Base-by-base conservation (phyloP, 2,797 vertebrate species). In the Gymnothorax reevesii region DNA sequence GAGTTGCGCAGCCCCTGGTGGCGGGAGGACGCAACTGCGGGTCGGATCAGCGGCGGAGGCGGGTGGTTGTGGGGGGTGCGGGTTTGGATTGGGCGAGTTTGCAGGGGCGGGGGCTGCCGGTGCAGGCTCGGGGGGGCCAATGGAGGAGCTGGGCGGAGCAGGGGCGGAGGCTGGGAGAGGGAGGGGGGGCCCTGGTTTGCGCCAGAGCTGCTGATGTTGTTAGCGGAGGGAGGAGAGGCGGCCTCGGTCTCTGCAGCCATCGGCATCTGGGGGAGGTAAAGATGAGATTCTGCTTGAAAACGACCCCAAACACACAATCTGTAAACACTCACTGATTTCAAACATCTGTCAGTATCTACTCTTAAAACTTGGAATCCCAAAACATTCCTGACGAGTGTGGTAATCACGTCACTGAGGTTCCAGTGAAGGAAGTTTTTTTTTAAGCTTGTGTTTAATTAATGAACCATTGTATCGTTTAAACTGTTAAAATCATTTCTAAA, bases 1-100 rank as follows among this genome's bases (percentile, higher is more conserved):
- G 86, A 52, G 86, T 60, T 86, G 10, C 94, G 92, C 86, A 93
- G 92, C 87, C 92, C 89, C 42, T 92, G 89, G 85, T 94, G 93
- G 69, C 92, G 93, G 5, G 96, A 91, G 60, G 95, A 84, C 7
- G 96, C 95, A n/a, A 95, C 93, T 0, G 96, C 95, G 0, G 97
- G 97, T 27, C 97, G 95, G 89, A 97, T 97, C 85, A 98, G 97
- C 0, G 97, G 97, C 0, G 97, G 97, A 0, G 97, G 97, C 0
- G 97, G 97, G 90, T 97, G 97, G 92, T 98, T 98, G 93, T 97
- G 97, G 8, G 97, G 95, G 2, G 96, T 94, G 85, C 97, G 93
- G 89, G 95, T 97, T 92, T 97, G 97, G 42, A 97, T 94, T 77
- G 97, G 92, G 90, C 97, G 93, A 17, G 97, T 95, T 95, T 98